A percentile compares a stretch with the other conserved stretches of the same genome.
Conservation (phyloP, 2,797 vertebrate species). For the Alauda arvensis region DNA sequence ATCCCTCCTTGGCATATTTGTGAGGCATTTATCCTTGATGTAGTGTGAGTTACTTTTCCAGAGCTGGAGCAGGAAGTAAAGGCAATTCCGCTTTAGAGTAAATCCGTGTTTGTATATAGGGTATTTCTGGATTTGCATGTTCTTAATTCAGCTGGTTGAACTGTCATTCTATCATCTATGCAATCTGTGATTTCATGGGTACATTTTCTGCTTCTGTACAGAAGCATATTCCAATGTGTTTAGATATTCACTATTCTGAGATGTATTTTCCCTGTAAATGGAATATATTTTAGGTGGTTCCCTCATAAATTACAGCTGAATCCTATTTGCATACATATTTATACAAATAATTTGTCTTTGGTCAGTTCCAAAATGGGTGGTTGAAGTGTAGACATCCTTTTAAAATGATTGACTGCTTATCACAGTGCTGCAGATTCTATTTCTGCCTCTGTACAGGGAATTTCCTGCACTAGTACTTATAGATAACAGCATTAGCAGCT, state of each 20-base stretch:
- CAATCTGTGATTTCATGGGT: background rate
- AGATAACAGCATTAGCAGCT: conserved; percentile 41
- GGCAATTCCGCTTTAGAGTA: background rate
- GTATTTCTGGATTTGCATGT: background rate
- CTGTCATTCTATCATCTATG: background rate
- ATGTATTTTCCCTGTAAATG: background rate
- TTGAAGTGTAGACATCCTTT: conserved; percentile 24
- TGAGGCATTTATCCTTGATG: background rate
- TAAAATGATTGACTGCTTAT: conserved; percentile 42
- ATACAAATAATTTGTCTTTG: conserved; percentile 21
- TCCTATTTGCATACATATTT: conserved; percentile 36
- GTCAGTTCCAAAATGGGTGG: background rate
- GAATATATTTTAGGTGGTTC: background rate
- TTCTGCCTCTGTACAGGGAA: conserved; percentile 41
- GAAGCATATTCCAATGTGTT: background rate
- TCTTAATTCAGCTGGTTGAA: background rate
- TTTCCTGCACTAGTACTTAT: conserved; percentile 42
- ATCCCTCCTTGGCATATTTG: background rate
- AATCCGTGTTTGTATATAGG: background rate
- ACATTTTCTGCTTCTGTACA: background rate
- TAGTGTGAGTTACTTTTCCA: background rate
- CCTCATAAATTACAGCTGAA: conserved; percentile 23
- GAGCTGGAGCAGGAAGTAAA: background rate
- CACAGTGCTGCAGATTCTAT: conserved; percentile 36
- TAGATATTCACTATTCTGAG: background rate